Percentiles rank a stretch among this genome's conserved stretches.
These are phyloP conservation scores for Thumatha senex DNA, from an alignment of 2,888 invertebrate genomes.

Conservation along the genomic window DNA sequence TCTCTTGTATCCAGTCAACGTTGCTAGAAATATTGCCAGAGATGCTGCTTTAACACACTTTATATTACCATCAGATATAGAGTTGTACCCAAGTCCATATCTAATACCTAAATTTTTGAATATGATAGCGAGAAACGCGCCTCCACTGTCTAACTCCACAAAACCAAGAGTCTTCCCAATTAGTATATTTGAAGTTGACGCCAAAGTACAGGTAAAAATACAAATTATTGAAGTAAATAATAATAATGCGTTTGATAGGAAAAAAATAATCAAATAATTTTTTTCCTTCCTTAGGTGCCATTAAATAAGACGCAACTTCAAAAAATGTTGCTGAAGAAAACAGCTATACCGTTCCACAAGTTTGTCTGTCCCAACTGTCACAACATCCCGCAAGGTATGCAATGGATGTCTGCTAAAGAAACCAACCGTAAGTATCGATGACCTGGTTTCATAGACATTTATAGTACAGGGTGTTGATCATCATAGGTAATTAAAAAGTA, in stretches of 20 bases:
- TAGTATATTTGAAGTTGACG: slow-evolving; percentile 94
- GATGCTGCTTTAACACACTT: slow-evolving; percentile 92
- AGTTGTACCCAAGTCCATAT: slow-evolving; percentile 94
- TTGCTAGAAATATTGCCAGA: slow-evolving; percentile 94
- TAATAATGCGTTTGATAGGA: too few species aligned
- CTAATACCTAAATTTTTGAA: slow-evolving; percentile 91
- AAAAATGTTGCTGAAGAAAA: slow-evolving; percentile 88
- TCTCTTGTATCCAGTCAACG: slow-evolving; percentile 94
- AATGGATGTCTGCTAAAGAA: slow-evolving; percentile 91
- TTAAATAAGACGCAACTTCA: slow-evolving; percentile 88
- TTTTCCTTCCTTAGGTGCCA: slow-evolving; percentile 80
- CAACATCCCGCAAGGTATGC: slow-evolving; percentile 92
- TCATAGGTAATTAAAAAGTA: too few species aligned
- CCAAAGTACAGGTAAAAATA: slow-evolving; percentile 59
- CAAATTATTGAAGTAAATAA: background rate
- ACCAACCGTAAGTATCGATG: slow-evolving; percentile 76
- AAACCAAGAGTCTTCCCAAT: slow-evolving; percentile 91
- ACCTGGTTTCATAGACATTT: too few species aligned
- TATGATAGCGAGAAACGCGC: slow-evolving; percentile 90
- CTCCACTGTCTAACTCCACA: slow-evolving; percentile 83
- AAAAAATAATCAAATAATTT: background rate
- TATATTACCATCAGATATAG: slow-evolving; percentile 94
- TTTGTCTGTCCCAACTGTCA: slow-evolving; percentile 95
- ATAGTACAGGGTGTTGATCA: too few species aligned
- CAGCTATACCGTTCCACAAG: slow-evolving; percentile 96